Conservation (phyloP, 2,113 vertebrate genomes). For the Trichomycterus rosablanca region DNA sequence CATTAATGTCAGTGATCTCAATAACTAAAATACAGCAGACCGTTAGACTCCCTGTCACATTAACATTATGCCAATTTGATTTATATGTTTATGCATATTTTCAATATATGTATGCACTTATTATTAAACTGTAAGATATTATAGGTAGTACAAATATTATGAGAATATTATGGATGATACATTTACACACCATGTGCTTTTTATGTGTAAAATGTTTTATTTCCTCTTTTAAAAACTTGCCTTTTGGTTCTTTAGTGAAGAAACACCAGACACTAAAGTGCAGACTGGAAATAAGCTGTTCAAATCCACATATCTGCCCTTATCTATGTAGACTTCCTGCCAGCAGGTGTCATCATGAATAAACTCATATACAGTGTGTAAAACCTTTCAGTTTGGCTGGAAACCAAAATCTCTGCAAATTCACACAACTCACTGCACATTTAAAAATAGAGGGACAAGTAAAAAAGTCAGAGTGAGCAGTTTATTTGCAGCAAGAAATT, state of each 20-base stretch:
- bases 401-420: slow-evolving; percentile 24
- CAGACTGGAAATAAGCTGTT: slow-evolving; percentile 8
- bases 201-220: slow-evolving; percentile 11
- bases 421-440: slow-evolving; percentile 23
- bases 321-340: slow-evolving; percentile 19
- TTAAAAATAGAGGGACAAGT: slow-evolving; percentile 19
- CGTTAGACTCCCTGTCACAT: too few species aligned
- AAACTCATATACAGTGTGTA: slow-evolving; percentile 41
- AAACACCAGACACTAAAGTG: too few species aligned
- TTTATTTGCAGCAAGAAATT: slow-evolving; percentile 26
- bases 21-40: too few species aligned
- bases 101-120: neutral
- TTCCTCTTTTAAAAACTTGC: slow-evolving; percentile 19
- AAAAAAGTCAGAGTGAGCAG: too few species aligned
- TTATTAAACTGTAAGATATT: neutral
- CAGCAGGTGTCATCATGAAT: slow-evolving; percentile 39
- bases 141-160: slow-evolving; percentile 12
- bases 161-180: neutral
- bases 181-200: slow-evolving; percentile 7
- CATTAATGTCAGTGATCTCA: too few species aligned
- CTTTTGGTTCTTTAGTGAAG: slow-evolving; percentile 27
- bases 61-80: too few species aligned
- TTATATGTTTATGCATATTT: neutral
- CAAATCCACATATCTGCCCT: slow-evolving; percentile 8
- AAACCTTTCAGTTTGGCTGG: slow-evolving; percentile 45